These are phyloP conservation scores for Formicarius rufipectus DNA, from an alignment of 2,113 vertebrate genomes.

Conservation along the genomic window DNA sequence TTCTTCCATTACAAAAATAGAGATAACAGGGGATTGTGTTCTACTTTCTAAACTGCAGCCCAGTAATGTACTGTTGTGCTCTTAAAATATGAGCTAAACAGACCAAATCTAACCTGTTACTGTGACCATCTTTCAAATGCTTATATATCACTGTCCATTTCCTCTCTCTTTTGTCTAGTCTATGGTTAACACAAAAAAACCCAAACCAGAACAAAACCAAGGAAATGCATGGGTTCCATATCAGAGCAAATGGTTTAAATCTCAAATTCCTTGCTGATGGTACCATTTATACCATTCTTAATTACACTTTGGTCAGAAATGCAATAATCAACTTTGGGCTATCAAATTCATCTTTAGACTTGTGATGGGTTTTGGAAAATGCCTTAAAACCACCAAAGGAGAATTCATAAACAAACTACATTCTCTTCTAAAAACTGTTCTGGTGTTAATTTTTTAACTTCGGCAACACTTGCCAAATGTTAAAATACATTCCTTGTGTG, in stretches of 20 bases:
- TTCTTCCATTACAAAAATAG: background rate
- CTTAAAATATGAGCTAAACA: background rate
- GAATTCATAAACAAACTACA: background rate
- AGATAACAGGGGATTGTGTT: background rate
- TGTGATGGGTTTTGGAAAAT: background rate
- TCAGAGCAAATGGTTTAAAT: background rate
- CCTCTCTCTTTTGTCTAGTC: background rate
- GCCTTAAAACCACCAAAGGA: background rate
- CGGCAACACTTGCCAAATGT: background rate
- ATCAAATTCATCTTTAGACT: background rate
- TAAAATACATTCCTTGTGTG: background rate
- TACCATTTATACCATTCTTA: background rate
- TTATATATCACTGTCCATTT: background rate
- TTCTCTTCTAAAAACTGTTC: background rate
- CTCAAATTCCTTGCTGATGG: background rate
- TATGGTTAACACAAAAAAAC: background rate
- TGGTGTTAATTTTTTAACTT: background rate
- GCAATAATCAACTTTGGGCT: background rate
- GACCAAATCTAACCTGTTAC: background rate
- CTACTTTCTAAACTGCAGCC: background rate
- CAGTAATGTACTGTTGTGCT: background rate
- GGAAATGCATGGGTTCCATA: background rate
- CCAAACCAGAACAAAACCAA: background rate
- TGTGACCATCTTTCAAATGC: background rate
- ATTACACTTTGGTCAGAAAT: background rate